Base-by-base conservation (phyloP, 2,888 invertebrate genomes). In the Smittia aterrima region DNA sequence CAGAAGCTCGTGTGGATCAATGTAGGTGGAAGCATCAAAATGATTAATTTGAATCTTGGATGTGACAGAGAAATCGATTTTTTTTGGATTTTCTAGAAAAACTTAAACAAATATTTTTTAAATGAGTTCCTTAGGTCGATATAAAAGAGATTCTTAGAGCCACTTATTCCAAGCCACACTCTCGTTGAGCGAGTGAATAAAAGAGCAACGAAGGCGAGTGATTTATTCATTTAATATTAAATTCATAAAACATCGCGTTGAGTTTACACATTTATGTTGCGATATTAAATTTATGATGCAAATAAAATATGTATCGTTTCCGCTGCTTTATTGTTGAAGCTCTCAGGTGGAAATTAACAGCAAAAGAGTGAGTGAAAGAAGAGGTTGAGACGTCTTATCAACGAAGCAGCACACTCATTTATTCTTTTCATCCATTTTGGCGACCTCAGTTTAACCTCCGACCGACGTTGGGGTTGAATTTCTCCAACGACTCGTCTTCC, bases 401-500 rank as follows among this genome's bases (percentile, higher is more conserved):
- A n/a, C 16, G 3, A 11, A 47, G 16, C 47, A 11, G 16, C 47
- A 47, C 47, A 47, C 47, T n/a, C 47, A 47, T 47, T 47, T 47
- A n/a, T 66, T 25, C 68, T 22, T 68, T 47, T 16, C 67, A 18
- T 47, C 18, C 41, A 2, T 47, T 22, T 40, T 38, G 25, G 41
- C 68, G 68, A 68, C 68, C 68, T 68, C 68, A 25, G 24, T 68
- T 68, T 68, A 68, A 68, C 68, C 68, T 68, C 47, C 47, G 41
- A 32, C 20, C 66, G 25, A 25, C 1, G 13, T 64, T 13, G 25
- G 64, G 16, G 66, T 20, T 24, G 40, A 47, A 40, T 27, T 27
- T 66, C 32, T 4, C 1, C 32, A 22, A 32, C 47, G 22, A n/a
- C 16, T 47, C 16, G 11, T 47, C 47, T 16, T n/a, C 47, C 47